These are phyloP conservation scores for Diploscapter pachys DNA, from an alignment of 1,140 invertebrate species.

Conservation along the genomic window DNA sequence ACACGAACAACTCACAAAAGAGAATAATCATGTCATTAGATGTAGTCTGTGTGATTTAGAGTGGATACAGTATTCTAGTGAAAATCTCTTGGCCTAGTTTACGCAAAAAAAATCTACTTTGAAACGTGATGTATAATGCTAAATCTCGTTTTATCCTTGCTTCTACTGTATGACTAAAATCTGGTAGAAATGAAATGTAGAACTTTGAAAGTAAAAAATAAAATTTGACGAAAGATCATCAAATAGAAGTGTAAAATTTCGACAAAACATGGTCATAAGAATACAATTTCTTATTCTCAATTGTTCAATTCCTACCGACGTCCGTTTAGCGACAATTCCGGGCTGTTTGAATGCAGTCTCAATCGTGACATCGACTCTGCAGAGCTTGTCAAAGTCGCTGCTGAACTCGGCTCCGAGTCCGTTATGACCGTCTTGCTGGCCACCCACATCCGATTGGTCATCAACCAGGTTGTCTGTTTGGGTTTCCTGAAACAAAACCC, in stretches of 20 bases:
- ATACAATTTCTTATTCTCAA: too few relatives aligned
- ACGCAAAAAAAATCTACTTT: neutral
- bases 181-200: neutral
- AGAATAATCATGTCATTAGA: neutral
- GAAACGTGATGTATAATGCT: too few relatives aligned
- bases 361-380: conserved; percentile 40
- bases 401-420: conserved; percentile 18
- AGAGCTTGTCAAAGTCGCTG: conserved; percentile 34
- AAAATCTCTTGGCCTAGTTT: too few relatives aligned
- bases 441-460: conserved; percentile 4
- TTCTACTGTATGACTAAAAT: neutral
- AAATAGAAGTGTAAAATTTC: too few relatives aligned
- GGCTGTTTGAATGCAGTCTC: conserved; percentile 38
- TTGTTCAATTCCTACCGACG: conserved; percentile 27
- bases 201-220: neutral
- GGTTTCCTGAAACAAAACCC: conserved; percentile 19
- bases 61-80: too few relatives aligned
- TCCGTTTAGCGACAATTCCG: conserved; percentile 38
- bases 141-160: too few relatives aligned
- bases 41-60: too few relatives aligned
- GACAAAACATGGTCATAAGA: too few relatives aligned
- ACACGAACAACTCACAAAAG: neutral
- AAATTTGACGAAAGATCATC: neutral
- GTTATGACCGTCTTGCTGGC: neutral
- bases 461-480: conserved; percentile 28